Percentiles rank a stretch among this genome's conserved stretches.
These are phyloP conservation scores for Cryptosula pallasiana DNA, from an alignment of 2,888 invertebrate genomes.

Conservation along the genomic window DNA sequence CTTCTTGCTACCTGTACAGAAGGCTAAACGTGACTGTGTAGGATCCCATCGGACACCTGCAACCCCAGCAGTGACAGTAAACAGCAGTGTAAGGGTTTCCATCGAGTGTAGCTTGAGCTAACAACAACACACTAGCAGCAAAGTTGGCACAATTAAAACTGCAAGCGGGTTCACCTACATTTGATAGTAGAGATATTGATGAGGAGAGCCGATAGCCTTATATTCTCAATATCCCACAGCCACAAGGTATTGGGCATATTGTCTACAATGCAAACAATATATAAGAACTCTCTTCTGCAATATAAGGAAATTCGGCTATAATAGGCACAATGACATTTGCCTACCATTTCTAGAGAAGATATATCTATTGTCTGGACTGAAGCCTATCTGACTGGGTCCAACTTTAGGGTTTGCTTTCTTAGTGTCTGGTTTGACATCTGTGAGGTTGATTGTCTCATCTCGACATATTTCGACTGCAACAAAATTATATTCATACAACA, in stretches of 20 bases:
- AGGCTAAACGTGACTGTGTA: constrained; percentile 44
- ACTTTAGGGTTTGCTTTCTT: constrained; percentile 50
- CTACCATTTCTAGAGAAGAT: constrained; percentile 48
- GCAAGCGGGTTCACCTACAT: constrained; percentile 33
- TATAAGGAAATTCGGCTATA: too few species aligned
- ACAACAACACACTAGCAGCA: too few species aligned
- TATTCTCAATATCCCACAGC: constrained; percentile 51
- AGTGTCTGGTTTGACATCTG: constrained; percentile 40
- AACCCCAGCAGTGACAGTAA: too few species aligned
- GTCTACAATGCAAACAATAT: too few species aligned
- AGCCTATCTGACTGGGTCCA: constrained; percentile 46
- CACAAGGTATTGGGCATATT: constrained; percentile 53
- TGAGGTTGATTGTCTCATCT: background rate
- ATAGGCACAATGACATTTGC: too few species aligned
- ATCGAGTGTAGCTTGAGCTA: too few species aligned
- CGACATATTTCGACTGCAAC: background rate
- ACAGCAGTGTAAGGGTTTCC: too few species aligned
- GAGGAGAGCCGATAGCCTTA: constrained; percentile 45
- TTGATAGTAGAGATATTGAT: constrained; percentile 50
- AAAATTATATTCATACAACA: too few species aligned
- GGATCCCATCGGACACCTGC: constrained; percentile 52
- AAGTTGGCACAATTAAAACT: background rate
- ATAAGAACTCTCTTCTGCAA: too few species aligned
- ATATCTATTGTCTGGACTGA: constrained; percentile 50
- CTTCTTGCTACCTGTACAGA: constrained; percentile 52